A percentile compares a stretch with the other conserved stretches of the same genome.
Conservation (phyloP, 2,113 vertebrate genomes). For the Oreochromis spilurus region DNA sequence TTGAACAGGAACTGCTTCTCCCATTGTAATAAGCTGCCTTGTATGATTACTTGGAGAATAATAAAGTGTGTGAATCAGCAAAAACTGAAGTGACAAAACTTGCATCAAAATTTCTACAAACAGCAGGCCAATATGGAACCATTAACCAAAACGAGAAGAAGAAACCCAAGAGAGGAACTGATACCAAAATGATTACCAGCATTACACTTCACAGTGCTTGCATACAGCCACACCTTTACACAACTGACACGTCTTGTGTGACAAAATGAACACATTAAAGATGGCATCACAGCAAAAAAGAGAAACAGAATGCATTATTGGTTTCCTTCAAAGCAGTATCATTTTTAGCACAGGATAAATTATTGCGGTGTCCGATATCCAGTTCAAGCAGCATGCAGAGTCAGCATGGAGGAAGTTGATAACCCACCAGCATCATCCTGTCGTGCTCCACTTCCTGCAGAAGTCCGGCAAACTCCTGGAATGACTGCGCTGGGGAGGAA, state of each 20-base stretch:
- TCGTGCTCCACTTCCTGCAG: conserved; percentile 92
- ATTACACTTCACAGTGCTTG: neutral
- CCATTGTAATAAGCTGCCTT: neutral
- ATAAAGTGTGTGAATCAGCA: neutral
- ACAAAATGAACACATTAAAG: neutral
- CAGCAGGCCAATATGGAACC: neutral
- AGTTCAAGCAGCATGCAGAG: neutral
- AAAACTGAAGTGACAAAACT: neutral
- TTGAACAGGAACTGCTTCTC: neutral
- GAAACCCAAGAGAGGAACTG: neutral
- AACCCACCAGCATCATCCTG: conserved; percentile 94
- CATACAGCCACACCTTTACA: neutral
- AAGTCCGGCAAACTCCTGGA: conserved; percentile 92
- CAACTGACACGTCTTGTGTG: neutral
- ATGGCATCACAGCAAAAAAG: neutral
- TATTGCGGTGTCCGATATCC: neutral
- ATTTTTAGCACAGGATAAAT: neutral
- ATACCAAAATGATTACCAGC: neutral
- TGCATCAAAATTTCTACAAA: neutral
- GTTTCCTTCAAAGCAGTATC: neutral
- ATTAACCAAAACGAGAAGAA: neutral
- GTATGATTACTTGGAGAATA: neutral
- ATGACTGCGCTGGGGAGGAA: conserved; percentile 83
- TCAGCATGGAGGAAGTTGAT: conserved; percentile 36
- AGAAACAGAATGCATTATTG: neutral